These are phyloP conservation scores for Centrocercus urophasianus DNA, from an alignment of 2,113 vertebrate genomes.

Conservation along the genomic window DNA sequence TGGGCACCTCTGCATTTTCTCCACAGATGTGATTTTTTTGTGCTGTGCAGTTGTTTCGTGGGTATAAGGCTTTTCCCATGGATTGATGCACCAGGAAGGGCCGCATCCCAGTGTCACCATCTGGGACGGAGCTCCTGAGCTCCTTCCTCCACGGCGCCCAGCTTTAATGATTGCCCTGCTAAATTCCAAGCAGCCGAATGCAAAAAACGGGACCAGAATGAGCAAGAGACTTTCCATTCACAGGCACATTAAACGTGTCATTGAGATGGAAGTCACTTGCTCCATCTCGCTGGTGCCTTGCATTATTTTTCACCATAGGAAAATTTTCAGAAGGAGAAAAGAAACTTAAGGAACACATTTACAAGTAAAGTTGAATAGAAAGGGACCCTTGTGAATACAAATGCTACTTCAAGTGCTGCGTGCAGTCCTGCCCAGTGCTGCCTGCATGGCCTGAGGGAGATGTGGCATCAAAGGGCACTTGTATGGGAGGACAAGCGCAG, in stretches of 20 bases:
- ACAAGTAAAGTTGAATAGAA: constrained; percentile 19
- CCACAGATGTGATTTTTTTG: background rate
- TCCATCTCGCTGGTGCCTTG: background rate
- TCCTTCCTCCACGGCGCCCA: background rate
- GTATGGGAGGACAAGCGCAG: too few species aligned
- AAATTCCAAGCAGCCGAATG: background rate
- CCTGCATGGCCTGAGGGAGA: too few species aligned
- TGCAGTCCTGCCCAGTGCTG: too few species aligned
- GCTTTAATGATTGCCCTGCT: background rate
- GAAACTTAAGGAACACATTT: constrained; percentile 39
- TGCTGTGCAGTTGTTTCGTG: too few species aligned
- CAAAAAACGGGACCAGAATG: background rate
- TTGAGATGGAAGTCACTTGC: constrained; percentile 14
- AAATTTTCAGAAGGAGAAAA: constrained; percentile 51
- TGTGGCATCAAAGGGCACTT: too few species aligned
- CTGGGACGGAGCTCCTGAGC: fast-evolving
- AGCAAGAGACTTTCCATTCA: constrained; percentile 41
- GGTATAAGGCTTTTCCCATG: too few species aligned
- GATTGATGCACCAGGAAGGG: background rate
- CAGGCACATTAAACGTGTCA: background rate
- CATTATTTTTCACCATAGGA: constrained; percentile 57
- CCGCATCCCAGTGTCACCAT: background rate
- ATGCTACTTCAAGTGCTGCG: background rate
- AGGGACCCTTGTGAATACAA: constrained; percentile 24
- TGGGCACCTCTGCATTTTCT: background rate